A percentile compares a stretch with the other conserved stretches of the same genome.
phyloP scores from a whole-genome alignment of 2,888 invertebrate genomes.

The Creontiades dilutus region DNA sequence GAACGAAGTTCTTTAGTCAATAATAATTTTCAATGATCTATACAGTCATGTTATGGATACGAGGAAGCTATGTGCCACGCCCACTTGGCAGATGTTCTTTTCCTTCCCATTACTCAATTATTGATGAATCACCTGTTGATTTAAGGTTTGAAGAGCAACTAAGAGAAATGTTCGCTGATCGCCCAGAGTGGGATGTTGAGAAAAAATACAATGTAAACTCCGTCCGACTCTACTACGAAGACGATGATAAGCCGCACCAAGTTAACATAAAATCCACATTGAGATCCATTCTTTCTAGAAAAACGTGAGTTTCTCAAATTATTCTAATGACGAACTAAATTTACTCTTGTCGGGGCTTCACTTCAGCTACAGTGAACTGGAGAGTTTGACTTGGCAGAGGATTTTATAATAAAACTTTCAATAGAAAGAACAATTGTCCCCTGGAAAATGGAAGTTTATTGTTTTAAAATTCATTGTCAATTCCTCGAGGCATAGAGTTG shows the following conservation, averaged over 20 bases:
- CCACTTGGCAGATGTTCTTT: no score
- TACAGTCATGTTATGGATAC: no score
- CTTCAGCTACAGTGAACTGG: no score
- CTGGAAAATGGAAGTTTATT: no score
- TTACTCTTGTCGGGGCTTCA: no score
- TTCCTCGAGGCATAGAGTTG: no score
- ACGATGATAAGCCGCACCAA: slow-evolving; percentile 82
- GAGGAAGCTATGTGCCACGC: no score
- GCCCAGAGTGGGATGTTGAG: slow-evolving; percentile 86
- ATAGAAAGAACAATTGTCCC: no score
- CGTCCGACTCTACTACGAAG: slow-evolving; percentile 88
- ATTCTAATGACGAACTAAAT: not conserved
- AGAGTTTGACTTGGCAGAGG: not conserved
- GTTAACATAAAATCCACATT: slow-evolving; percentile 82
- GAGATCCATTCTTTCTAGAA: slow-evolving; percentile 81
- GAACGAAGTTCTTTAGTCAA: no score
- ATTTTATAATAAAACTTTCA: not conserved
- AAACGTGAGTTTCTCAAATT: slow-evolving; percentile 79
- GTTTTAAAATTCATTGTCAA: no score
- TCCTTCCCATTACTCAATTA: no score
- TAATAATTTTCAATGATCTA: no score
- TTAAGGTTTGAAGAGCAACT: slow-evolving; percentile 80
- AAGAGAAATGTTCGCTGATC: slow-evolving; percentile 84
- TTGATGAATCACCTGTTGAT: not conserved
- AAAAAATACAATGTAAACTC: slow-evolving; percentile 82